phyloP scores from a whole-genome alignment of 2,113 vertebrate species.

The Zosterops borbonicus region DNA sequence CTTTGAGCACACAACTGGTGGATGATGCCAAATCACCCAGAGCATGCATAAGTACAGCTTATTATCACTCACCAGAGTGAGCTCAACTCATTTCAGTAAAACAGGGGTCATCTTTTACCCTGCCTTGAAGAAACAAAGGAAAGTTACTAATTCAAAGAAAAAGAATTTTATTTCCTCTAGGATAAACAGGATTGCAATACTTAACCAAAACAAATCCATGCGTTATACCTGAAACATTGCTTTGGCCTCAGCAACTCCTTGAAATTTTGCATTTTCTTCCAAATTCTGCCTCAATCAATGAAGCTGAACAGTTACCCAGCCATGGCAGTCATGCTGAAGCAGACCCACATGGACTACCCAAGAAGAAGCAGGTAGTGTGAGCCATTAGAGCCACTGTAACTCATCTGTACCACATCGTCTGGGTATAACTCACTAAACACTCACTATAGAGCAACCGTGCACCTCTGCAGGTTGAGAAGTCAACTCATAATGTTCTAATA shows the following conservation, averaged over 20 bases:
- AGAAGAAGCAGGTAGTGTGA: background rate
- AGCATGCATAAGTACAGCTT: background rate
- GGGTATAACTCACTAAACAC: background rate
- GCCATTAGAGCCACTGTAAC: background rate
- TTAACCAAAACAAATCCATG: background rate
- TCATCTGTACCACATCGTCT: fast-evolving
- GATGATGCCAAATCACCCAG: background rate
- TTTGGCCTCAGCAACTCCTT: background rate
- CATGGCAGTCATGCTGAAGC: background rate
- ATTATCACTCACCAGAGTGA: background rate
- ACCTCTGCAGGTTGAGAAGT: background rate
- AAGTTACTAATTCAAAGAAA: background rate
- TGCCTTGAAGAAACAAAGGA: background rate
- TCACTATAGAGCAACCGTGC: background rate
- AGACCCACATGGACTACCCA: background rate
- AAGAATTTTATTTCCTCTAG: background rate
- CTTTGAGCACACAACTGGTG: background rate
- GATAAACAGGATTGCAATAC: background rate
- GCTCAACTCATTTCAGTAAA: background rate
- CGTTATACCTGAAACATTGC: background rate
- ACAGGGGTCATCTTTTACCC: background rate
- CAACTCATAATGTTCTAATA: background rate
- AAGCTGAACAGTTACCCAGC: background rate
- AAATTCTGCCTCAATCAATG: background rate
- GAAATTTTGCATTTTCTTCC: background rate